phyloP scores from a whole-genome alignment of 2,797 vertebrate species.

The Buphagus erythrorhynchus region DNA sequence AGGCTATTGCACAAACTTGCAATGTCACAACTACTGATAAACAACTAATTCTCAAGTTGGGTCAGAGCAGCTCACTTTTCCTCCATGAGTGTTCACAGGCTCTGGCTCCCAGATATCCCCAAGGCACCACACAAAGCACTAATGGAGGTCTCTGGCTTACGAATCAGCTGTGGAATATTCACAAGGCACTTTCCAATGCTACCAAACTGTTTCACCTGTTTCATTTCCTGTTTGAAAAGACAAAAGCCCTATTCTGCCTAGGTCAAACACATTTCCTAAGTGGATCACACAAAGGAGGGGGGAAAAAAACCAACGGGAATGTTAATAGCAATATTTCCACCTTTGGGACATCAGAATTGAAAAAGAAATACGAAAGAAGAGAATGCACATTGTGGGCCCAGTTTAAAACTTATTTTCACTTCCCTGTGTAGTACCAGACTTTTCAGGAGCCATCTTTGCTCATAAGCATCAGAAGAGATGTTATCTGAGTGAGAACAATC shows the following conservation, averaged over 20 bases:
- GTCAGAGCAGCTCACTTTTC: not conserved
- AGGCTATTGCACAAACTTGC: not conserved
- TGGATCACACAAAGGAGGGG: not conserved
- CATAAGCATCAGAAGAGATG: not conserved
- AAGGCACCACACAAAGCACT: not conserved
- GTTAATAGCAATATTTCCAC: not conserved
- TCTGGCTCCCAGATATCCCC: not conserved
- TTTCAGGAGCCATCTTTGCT: not conserved
- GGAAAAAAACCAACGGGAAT: not conserved
- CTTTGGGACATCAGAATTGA: not conserved
- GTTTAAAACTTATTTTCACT: not conserved
- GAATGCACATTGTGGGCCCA: fast-evolving
- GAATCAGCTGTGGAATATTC: not conserved
- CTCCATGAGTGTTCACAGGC: not conserved
- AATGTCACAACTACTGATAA: not conserved
- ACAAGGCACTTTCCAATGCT: not conserved
- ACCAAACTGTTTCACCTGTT: not conserved
- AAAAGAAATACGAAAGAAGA: not conserved
- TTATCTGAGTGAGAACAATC: not conserved
- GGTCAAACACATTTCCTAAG: not conserved
- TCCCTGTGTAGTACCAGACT: not conserved
- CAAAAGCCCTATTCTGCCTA: not conserved
- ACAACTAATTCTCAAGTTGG: not conserved
- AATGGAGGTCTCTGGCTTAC: not conserved
- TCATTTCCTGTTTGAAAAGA: not conserved